These are phyloP conservation scores for Leuctra nigra DNA, from an alignment of 2,888 invertebrate genomes.

Conservation along the genomic window DNA sequence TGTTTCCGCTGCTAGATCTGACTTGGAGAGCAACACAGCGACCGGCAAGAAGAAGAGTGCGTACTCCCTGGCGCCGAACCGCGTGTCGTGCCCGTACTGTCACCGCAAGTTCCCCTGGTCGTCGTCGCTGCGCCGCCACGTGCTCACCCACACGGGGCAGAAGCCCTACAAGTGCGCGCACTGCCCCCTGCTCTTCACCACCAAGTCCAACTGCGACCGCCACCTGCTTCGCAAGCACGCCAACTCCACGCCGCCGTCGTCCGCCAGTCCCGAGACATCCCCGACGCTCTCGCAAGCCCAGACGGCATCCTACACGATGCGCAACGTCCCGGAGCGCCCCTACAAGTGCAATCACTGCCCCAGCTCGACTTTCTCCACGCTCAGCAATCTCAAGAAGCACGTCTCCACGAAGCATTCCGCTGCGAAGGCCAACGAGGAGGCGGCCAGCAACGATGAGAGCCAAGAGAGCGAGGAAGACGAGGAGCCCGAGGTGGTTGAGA, in stretches of 20 bases:
- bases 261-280: slow-evolving; percentile 40
- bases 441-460: slow-evolving; percentile 9
- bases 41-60: slow-evolving; percentile 88
- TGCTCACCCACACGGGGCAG: slow-evolving; percentile 90
- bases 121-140: slow-evolving; percentile 89
- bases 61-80: slow-evolving; percentile 90
- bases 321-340: slow-evolving; percentile 68
- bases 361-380: slow-evolving; percentile 73
- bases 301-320: slow-evolving; percentile 45
- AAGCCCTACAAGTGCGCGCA: slow-evolving; percentile 94
- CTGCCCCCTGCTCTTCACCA: slow-evolving; percentile 90
- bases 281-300: slow-evolving; percentile 35
- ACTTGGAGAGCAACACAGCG: slow-evolving; percentile 50
- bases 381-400: slow-evolving; percentile 73
- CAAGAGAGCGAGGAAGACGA: background rate
- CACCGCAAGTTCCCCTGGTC: slow-evolving; percentile 95
- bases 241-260: background rate
- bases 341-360: slow-evolving; percentile 76
- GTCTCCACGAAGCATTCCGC: slow-evolving; percentile 61
- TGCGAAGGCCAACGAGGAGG: slow-evolving; percentile 28
- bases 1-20: too few species aligned
- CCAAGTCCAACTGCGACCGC: slow-evolving; percentile 95
- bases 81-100: slow-evolving; percentile 90
- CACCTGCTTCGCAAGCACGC: slow-evolving; percentile 81
- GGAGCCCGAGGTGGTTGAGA: background rate